Percentiles rank a stretch among this genome's conserved stretches.
Conservation (phyloP, 2,888 invertebrate genomes). For the Macrosoma leucophasiata region DNA sequence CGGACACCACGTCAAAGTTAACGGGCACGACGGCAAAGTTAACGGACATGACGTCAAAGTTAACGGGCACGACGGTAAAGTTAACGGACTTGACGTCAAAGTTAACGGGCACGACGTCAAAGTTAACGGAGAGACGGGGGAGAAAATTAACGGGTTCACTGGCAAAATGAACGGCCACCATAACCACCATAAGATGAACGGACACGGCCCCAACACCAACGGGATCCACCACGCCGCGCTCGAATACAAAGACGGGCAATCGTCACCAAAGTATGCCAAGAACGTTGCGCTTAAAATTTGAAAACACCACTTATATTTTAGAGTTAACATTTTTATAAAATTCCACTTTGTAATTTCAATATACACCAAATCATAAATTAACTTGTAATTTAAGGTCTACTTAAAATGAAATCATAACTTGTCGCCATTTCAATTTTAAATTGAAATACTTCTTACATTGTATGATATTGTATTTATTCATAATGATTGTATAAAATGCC, state of each 20-base stretch:
- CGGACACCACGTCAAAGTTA: constrained; percentile 25
- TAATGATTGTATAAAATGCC: constrained; percentile 56
- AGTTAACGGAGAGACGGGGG: constrained; percentile 33
- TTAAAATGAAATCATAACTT: constrained; percentile 20
- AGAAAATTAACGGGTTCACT: constrained; percentile 34
- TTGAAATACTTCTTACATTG: constrained; percentile 9
- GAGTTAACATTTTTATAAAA: constrained; percentile 51
- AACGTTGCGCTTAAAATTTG: constrained; percentile 58
- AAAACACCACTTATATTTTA: constrained; percentile 33
- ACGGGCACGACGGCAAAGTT: constrained; percentile 30
- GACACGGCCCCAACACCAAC: constrained; percentile 29
- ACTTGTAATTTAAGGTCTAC: constrained; percentile 30
- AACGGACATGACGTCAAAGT: constrained; percentile 34
- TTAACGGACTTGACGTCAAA: constrained; percentile 18
- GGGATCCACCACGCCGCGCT: constrained; percentile 33
- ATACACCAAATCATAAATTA: constrained; percentile 42
- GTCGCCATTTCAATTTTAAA: constrained; percentile 10
- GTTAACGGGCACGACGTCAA: constrained; percentile 31
- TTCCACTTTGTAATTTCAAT: constrained; percentile 57
- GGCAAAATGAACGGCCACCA: constrained; percentile 22
- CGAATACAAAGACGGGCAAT: constrained; percentile 44
- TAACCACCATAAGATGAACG: constrained; percentile 25
- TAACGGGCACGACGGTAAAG: constrained; percentile 27
- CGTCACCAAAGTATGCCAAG: constrained; percentile 67
- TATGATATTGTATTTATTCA: constrained; percentile 23